Percentiles rank a stretch among this genome's conserved stretches.
phyloP scores from a whole-genome alignment of 2,797 vertebrate genomes.

The Nothura maculosa region DNA sequence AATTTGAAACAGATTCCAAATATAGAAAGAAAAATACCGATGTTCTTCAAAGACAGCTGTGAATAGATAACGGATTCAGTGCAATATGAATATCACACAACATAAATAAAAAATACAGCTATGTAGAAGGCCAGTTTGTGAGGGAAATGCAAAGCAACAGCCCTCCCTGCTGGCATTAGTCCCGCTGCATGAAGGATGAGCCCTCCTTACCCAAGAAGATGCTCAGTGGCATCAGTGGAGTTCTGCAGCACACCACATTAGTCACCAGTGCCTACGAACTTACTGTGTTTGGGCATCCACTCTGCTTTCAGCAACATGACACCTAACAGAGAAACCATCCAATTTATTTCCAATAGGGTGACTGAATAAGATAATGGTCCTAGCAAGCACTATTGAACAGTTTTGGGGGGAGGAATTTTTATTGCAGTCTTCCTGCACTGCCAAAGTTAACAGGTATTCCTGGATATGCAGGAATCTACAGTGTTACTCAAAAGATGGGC shows the following conservation, averaged over 20 bases:
- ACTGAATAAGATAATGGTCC: background rate
- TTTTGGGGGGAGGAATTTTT: background rate
- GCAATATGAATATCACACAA: background rate
- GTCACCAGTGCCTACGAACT: background rate
- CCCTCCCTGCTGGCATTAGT: background rate
- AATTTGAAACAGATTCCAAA: background rate
- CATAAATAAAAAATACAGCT: background rate
- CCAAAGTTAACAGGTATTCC: background rate
- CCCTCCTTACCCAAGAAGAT: background rate
- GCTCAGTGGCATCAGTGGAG: background rate
- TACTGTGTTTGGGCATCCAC: background rate
- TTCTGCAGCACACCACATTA: background rate
- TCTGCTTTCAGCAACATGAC: background rate
- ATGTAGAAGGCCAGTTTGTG: background rate
- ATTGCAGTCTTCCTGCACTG: background rate
- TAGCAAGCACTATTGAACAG: background rate
- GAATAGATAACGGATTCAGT: background rate
- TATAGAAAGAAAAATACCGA: background rate
- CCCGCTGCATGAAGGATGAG: background rate
- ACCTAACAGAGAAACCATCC: background rate
- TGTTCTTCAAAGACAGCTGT: background rate
- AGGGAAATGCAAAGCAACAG: background rate
- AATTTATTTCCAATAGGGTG: background rate
- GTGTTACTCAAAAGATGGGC: background rate
- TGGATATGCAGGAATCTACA: background rate